Evolutionary conservation across 2,797 vertebrate species (phyloP).

Genomic region (Chelmon rostratus): DNA sequence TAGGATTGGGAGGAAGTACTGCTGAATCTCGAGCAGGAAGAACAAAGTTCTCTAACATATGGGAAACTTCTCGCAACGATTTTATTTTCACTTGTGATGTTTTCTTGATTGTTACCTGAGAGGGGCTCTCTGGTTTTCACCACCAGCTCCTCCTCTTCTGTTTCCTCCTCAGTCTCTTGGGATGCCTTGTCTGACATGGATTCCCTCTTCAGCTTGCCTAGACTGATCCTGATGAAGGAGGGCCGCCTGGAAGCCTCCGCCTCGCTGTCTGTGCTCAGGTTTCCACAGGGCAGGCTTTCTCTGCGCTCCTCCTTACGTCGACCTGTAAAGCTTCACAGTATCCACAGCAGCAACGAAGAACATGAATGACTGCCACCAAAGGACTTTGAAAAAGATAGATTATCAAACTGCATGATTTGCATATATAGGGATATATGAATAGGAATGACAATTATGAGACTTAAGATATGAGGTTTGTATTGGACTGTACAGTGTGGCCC

Average conservation of each 20-base stretch:
- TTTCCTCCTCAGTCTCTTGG: constrained; percentile 84
- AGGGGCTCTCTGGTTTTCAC: constrained; percentile 87
- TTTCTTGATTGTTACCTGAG: constrained; percentile 80
- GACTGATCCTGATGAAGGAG: constrained; percentile 89
- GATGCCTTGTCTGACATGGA: constrained; percentile 88
- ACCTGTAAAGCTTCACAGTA: constrained; percentile 81
- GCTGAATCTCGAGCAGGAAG: constrained; percentile 40
- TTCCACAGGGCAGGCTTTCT: constrained; percentile 85
- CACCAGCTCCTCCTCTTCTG: constrained; percentile 78
- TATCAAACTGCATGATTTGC: background rate
- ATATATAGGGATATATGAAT: background rate
- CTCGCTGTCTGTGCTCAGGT: constrained; percentile 74
- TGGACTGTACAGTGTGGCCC: background rate
- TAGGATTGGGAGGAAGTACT: constrained; percentile 59
- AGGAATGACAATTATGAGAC: background rate
- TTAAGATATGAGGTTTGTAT: background rate
- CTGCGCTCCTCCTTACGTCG: constrained; percentile 85
- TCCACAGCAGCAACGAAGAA: constrained; percentile 28
- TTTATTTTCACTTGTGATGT: constrained; percentile 11
- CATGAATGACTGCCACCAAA: constrained; percentile 3
- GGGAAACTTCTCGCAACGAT: background rate
- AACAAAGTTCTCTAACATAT: constrained; percentile 27
- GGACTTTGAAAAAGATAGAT: background rate
- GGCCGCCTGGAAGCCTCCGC: constrained; percentile 83
- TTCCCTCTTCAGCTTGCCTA: constrained; percentile 85